Evolutionary conservation across 2,888 invertebrate species (phyloP), one percentile per base, ranked within the genome.

Genomic region (Ormia ochracea): DNA sequence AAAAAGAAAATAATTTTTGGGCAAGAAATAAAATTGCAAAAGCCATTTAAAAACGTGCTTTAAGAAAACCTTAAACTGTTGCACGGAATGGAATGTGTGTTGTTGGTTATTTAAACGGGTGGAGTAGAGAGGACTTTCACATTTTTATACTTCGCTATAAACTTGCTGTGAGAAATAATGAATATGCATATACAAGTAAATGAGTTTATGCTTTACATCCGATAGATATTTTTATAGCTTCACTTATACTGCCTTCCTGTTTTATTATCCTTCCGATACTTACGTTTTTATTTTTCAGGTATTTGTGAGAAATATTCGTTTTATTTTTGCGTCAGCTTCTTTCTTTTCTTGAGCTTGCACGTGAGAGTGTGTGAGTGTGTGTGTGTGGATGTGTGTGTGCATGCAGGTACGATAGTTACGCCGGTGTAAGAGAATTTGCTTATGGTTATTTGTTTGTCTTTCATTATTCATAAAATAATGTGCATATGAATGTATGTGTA

Each of bases 201-300:
- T 48, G 21, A 48, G n/a, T 33, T 63, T 45, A 45, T 48, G 23
- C 26, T 36, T 36, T 36, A 48, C 23, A 65, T 54, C 38, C 52
- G 81, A 70, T 59, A 61, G 81, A 86, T 84, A 85, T 86, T 86
- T 87, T 87, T 87, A 87, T 85, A 84, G 84, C 84, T 73, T 85
- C 86, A 87, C 83, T 87, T 87, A 84, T 84, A 86, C 85, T 86
- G 86, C 85, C 87, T 87, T 85, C 85, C 86, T 87, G 86, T 86
- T 85, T 86, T 87, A 87, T 87, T 87, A 86, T 85, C 83, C 85
- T 83, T 85, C 82, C 78, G 83, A 82, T 84, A 73, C 48, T 41
- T 26, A 31, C 0, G 26, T 12, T 54, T 38, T 45, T n/a, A n/a
- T 7, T 48, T 56, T 48, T 69, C 12, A 23, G 54, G 54, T 45